A percentile compares a stretch with the other conserved stretches of the same genome.
Evolutionary conservation across 2,888 invertebrate species (phyloP).

Genomic region (Vannuccia rotundouncinata): DNA sequence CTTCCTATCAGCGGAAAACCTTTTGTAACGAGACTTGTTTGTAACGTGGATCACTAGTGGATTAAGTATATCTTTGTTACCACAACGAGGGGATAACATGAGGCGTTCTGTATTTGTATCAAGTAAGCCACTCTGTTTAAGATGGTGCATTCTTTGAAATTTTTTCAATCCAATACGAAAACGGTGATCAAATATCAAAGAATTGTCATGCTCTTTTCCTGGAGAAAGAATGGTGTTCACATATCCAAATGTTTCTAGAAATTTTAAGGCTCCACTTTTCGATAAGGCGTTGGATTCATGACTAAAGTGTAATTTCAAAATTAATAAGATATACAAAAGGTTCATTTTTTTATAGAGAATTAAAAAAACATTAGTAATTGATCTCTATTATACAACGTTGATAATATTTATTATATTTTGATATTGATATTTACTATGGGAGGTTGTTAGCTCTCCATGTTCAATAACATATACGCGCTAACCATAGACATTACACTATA

Average conservation of each 20-base stretch:
- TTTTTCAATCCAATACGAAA: not conserved
- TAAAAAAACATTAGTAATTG: no score
- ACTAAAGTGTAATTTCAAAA: no score
- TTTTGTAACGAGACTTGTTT: not conserved
- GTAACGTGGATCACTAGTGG: not conserved
- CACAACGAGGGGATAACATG: constrained; percentile 74
- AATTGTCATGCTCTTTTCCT: constrained; percentile 54
- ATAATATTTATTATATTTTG: no score
- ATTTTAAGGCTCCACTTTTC: not conserved
- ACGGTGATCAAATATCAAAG: constrained; percentile 6
- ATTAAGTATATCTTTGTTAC: constrained; percentile 66
- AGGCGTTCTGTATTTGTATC: constrained; percentile 70
- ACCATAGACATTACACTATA: no score
- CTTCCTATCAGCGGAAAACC: constrained; percentile 29
- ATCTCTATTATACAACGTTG: no score
- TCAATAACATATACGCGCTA: no score
- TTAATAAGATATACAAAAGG: no score
- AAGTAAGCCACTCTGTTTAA: constrained; percentile 75
- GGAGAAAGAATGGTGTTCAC: not conserved
- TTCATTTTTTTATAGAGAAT: no score
- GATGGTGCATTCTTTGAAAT: constrained; percentile 21
- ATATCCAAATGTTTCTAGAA: not conserved
- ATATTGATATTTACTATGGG: no score
- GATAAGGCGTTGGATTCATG: no score
- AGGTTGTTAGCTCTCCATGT: no score